phyloP scores from a whole-genome alignment of 2,888 invertebrate species.

The Chrysodeixis includens region DNA sequence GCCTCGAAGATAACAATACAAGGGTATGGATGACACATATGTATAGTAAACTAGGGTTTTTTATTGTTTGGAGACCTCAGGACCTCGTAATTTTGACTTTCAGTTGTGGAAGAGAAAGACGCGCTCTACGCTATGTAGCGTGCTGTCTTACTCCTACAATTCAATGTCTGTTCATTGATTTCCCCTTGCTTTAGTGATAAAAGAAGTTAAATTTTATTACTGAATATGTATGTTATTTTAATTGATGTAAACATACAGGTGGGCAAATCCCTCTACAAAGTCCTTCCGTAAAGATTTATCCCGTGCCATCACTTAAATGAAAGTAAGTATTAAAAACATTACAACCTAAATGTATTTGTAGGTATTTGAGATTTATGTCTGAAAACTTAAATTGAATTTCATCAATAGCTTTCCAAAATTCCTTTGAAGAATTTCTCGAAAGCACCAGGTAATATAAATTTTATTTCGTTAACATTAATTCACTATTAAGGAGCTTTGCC shows the following conservation, averaged over 20 bases:
- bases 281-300: too few species aligned
- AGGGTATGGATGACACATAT: not conserved
- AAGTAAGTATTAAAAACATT: too few species aligned
- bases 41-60: not conserved
- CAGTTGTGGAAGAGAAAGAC: too few species aligned
- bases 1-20: conserved; percentile 6
- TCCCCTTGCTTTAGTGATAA: too few species aligned
- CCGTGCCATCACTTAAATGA: too few species aligned
- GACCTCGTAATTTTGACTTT: not conserved
- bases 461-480: conserved; percentile 1
- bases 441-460: not conserved
- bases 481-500: not conserved
- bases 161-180: too few species aligned
- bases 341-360: not conserved
- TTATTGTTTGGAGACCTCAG: not conserved
- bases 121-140: too few species aligned
- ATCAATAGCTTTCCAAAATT: not conserved
- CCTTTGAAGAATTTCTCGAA: not conserved
- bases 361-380: not conserved
- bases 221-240: too few species aligned
- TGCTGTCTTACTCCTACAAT: too few species aligned
- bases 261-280: too few species aligned
- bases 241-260: too few species aligned
- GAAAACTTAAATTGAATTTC: not conserved
- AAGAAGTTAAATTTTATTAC: too few species aligned